Conservation (phyloP, 2,797 vertebrate species). For the Falco concolor region DNA sequence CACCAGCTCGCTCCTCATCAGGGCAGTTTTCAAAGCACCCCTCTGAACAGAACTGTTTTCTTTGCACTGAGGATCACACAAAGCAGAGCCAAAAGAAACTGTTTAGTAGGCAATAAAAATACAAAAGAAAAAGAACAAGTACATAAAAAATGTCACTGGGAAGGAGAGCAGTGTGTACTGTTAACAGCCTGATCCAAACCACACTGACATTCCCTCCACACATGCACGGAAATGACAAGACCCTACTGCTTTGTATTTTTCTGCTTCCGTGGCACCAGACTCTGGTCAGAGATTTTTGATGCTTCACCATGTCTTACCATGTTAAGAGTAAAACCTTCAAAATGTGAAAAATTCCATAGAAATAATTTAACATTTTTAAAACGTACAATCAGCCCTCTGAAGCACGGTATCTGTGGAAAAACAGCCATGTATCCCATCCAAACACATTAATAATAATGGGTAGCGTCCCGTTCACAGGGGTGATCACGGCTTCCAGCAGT, state of each 20-base stretch:
- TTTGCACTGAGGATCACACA: neutral
- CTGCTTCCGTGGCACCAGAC: neutral
- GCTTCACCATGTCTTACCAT: neutral
- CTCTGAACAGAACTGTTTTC: slow-evolving; percentile 5
- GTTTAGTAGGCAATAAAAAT: slow-evolving; percentile 36
- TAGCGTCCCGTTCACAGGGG: neutral
- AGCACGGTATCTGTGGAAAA: neutral
- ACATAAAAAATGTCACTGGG: slow-evolving; percentile 38
- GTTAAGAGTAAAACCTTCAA: neutral
- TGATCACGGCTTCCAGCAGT: neutral
- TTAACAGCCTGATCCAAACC: slow-evolving; percentile 16
- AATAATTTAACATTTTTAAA: neutral
- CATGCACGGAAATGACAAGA: neutral
- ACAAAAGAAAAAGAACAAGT: slow-evolving; percentile 21
- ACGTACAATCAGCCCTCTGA: neutral
- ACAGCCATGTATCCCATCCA: neutral
- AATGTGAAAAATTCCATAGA: neutral
- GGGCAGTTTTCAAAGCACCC: neutral
- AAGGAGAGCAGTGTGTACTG: slow-evolving; percentile 5
- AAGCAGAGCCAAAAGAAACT: slow-evolving; percentile 5
- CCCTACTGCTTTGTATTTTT: neutral
- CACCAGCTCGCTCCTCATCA: neutral
- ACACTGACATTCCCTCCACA: neutral
- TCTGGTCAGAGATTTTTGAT: neutral
- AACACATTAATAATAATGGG: neutral